These are phyloP conservation scores for Chloroclystis v-ata DNA, from an alignment of 2,888 invertebrate species.

Conservation along the genomic window DNA sequence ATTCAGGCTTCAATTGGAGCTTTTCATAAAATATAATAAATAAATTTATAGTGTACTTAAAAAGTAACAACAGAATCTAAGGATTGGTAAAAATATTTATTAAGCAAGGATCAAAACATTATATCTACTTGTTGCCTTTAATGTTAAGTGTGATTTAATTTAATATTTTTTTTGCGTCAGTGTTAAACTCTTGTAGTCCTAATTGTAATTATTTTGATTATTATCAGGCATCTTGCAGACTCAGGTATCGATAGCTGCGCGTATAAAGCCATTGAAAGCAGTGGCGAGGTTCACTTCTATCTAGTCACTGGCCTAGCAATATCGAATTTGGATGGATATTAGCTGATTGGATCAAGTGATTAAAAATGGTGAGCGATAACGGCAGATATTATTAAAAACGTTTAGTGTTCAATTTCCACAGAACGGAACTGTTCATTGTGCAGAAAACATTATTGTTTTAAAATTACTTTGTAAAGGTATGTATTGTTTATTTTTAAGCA, in stretches of 20 bases:
- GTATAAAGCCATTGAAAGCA: constrained; percentile 45
- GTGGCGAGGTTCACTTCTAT: constrained; percentile 38
- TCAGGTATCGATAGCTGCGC: constrained; percentile 36
- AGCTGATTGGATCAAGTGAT: constrained; percentile 9
- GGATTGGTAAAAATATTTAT: too few species aligned
- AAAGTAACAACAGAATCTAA: too few species aligned
- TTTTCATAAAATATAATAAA: too few species aligned
- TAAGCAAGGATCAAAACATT: too few species aligned
- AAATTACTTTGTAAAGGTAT: neutral
- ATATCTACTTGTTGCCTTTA: too few species aligned
- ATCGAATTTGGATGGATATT: neutral
- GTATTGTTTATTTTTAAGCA: constrained; percentile 13
- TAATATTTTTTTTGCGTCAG: too few species aligned
- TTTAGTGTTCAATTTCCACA: constrained; percentile 8
- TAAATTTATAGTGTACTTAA: too few species aligned
- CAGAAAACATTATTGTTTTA: too few species aligned
- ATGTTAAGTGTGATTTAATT: too few species aligned
- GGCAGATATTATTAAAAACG: constrained; percentile 7
- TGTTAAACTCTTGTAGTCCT: too few species aligned
- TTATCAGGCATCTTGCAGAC: constrained; percentile 32
- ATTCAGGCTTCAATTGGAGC: too few species aligned
- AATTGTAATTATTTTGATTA: constrained; percentile 10
- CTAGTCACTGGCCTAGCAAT: constrained; percentile 29
- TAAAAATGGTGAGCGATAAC: constrained; percentile 25
- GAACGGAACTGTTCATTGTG: too few species aligned